Evolutionary conservation across 2,797 vertebrate species (phyloP), one percentile per base, ranked within the genome.

Genomic region (Apogon hyalosoma): DNA sequence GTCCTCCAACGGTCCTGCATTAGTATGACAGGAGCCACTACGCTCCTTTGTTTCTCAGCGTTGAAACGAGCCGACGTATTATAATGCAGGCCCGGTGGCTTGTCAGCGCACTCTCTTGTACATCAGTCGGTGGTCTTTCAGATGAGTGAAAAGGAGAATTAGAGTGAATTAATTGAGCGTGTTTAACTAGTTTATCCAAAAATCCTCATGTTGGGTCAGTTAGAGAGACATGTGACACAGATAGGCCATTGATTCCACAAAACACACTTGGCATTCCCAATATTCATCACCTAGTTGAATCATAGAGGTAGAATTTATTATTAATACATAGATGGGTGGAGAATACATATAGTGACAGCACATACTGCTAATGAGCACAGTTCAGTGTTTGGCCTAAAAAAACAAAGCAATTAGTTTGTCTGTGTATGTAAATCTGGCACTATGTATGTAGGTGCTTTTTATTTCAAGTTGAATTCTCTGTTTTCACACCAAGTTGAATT

Each of bases 21-120:
- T 63, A 81, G 67, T 59, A 21, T 56, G 77, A 79, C 66, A 54
- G 62, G 41, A 74, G 72, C 60, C 54, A 4, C 52, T 10, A 69
- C 54, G 28, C 1, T 70, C 58, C 52, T 54, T 67, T 71, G 47
- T 79, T 67, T 31, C 63, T 68, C 48, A 6, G 49, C 4, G 7
- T 36, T 67, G 56, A 65, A 55, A 52, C 4, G 6, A 67, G 40
- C 40, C 9, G 63, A 21, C 6, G 0, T 52, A 63, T 82, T 64
- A 11, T 58, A 46, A 82, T 77, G 73, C 76, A 56, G 50, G 33
- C 46, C 33, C 2, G 1, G 16, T 39, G 33, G 19, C 52, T 24
- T 38, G 50, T 51, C 28, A 28, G 45, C 33, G 53, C 45, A 11
- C 39, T 9, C 39, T 31, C 56, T 73, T 24, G 31, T 41, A 38